A percentile compares a stretch with the other conserved stretches of the same genome.
Evolutionary conservation across 2,888 invertebrate genomes (phyloP).

Genomic region (Drosophila merina): DNA sequence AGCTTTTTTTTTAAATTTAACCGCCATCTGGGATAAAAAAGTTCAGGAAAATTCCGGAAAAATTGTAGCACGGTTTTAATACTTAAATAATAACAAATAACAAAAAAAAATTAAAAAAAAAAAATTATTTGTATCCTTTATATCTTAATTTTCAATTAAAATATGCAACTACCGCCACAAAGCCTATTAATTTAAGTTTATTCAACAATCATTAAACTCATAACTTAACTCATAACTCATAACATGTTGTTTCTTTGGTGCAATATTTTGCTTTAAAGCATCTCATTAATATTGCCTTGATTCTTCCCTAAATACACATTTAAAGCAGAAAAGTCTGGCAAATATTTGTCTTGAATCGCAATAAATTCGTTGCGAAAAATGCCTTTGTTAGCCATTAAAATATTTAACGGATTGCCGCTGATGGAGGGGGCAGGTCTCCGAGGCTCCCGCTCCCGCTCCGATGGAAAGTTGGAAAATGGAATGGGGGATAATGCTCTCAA

Average conservation of each 20-base stretch:
- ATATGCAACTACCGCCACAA: no score
- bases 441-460: conserved; percentile 4
- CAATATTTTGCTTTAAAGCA: not conserved
- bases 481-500: not conserved
- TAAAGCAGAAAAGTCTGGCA: conserved; percentile 15
- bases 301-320: conserved; percentile 5
- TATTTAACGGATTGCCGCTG: conserved; percentile 58
- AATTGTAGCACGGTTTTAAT: no score
- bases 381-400: conserved; percentile 73
- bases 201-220: no score
- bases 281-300: not conserved
- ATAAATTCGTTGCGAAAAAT: conserved; percentile 68
- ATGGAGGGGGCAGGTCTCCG: conserved; percentile 28
- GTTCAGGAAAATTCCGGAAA: no score
- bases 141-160: no score
- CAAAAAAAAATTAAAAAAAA: no score
- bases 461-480: conserved; percentile 5
- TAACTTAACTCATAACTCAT: no score
- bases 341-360: conserved; percentile 56
- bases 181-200: no score
- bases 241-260: not conserved
- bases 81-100: no score
- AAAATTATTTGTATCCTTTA: no score
- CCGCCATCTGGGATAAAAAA: no score
- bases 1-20: no score